Base-by-base conservation (phyloP, 2,113 vertebrate species). In the Prinia subflava region DNA sequence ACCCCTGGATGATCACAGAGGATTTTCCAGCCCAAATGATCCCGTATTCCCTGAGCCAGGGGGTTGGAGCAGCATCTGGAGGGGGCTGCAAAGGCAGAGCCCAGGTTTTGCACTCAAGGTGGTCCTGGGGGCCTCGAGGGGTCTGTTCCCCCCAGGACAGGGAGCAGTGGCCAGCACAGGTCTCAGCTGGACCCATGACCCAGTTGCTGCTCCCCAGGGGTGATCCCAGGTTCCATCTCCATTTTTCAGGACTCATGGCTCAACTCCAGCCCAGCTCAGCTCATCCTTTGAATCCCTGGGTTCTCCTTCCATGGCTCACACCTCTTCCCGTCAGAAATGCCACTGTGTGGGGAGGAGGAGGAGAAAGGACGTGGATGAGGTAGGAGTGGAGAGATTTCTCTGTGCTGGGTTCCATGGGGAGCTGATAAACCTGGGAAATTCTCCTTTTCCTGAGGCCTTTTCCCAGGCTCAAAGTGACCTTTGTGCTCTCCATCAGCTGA, bases 1-100 rank as follows among this genome's bases (percentile, higher is more conserved):
- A 8, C 0, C 0, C 25, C 15, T 35, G 62, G 21, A 5, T 16
- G 39, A 15, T 27, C 25, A 11, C 39, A 13, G 53, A 8, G 53
- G 3, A 16, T 35, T 55, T 62, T 16, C 62, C 70, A 69, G 0
- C 30, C 20, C n/a, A 6, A 15, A 11, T 13, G 47, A 12, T 7
- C 9, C 78, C 1, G 0, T 3, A 5, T 19, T 49, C 47, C 47
- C 19, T 6, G 55, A 9, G 18, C 23, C 64, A 12, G 11, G 21
- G 30, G 18, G 2, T 6, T 8, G 28, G 24, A 70, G 83, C 55
- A 53, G 50, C 31, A 0, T 3, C 60, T 63, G 81, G 18, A 83
- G 52, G 1, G 33, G 22, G 15, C 42, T 76, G 57, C 49, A 13
- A 31, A 79, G 52, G 71, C 25, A 50, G 31, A 82, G 62, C 52